Evolutionary conservation across 2,113 vertebrate species (phyloP).

Genomic region (Rhinoderma darwinii): DNA sequence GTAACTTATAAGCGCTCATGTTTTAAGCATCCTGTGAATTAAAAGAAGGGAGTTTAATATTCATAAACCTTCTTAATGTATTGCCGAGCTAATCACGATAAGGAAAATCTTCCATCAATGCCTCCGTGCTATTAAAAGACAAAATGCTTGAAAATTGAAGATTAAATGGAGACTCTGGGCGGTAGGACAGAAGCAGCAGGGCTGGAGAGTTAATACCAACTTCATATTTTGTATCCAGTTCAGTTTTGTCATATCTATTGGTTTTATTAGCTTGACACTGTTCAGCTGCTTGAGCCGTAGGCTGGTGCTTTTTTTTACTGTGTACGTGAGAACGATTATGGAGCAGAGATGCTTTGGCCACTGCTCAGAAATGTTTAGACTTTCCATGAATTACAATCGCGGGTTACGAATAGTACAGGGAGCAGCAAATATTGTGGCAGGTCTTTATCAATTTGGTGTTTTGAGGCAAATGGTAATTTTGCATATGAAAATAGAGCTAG

Average conservation of each 20-base stretch:
- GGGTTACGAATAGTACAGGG: no score
- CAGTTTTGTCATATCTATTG: background rate
- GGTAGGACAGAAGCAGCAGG: no score
- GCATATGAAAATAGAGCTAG: background rate
- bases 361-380: background rate
- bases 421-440: no score
- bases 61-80: constrained; percentile 27
- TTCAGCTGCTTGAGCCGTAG: background rate
- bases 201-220: background rate
- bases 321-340: background rate
- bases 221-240: background rate
- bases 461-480: no score
- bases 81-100: background rate
- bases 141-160: constrained; percentile 14
- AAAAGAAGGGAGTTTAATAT: constrained; percentile 23
- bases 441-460: no score
- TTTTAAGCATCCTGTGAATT: constrained; percentile 17
- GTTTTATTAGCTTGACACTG: background rate
- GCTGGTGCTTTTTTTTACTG: background rate
- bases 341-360: background rate
- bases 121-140: constrained; percentile 23
- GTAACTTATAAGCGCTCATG: constrained; percentile 5
- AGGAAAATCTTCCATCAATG: constrained; percentile 19
- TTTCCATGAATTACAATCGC: background rate
- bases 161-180: constrained; percentile 1